Percentiles rank a stretch among this genome's conserved stretches.
phyloP scores from a whole-genome alignment of 2,113 vertebrate species.

The Gymnogyps californianus region DNA sequence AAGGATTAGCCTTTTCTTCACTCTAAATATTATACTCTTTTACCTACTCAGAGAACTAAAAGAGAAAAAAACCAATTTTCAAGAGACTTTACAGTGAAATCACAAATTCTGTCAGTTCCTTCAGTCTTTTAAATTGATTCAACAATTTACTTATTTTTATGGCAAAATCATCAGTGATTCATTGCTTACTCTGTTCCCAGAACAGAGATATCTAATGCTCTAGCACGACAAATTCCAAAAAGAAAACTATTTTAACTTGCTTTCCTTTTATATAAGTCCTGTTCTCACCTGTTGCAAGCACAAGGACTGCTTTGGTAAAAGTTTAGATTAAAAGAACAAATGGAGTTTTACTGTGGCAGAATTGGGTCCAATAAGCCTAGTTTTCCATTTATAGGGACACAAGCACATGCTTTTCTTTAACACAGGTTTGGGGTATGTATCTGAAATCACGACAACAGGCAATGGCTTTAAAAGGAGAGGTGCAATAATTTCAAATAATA shows the following conservation, averaged over 20 bases:
- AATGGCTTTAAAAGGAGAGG: neutral
- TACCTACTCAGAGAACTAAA: neutral
- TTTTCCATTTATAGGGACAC: neutral
- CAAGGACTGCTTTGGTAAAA: neutral
- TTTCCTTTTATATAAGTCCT: neutral
- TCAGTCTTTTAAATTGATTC: neutral
- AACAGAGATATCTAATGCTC: neutral
- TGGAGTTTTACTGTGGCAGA: neutral
- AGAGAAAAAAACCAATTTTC: neutral
- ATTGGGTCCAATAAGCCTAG: neutral
- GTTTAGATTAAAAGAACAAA: neutral
- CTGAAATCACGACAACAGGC: neutral
- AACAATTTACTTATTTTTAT: neutral
- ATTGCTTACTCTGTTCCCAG: neutral
- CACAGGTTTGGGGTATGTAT: neutral
- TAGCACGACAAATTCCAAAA: neutral
- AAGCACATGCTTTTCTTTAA: neutral
- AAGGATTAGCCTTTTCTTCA: neutral
- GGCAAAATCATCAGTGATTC: constrained; percentile 2
- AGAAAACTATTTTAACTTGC: neutral
- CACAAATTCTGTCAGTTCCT: neutral
- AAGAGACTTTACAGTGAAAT: neutral
- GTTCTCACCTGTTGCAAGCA: neutral
- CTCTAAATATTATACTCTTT: neutral
- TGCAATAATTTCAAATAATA: neutral